These are phyloP conservation scores for Uropsilus gracilis DNA, from an alignment of 2,113 vertebrate species.

Conservation along the genomic window DNA sequence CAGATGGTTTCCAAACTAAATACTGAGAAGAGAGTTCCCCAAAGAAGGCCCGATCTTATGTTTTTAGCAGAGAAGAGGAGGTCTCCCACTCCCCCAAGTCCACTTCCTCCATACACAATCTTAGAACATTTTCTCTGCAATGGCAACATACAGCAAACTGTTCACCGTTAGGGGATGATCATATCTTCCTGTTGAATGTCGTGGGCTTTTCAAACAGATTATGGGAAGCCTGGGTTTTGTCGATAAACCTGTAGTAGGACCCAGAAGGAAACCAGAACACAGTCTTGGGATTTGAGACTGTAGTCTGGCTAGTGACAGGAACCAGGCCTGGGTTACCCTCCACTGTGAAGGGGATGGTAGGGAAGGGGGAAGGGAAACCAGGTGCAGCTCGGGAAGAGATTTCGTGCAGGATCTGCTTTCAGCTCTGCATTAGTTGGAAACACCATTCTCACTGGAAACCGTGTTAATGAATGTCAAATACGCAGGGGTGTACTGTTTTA, in stretches of 20 bases:
- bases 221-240: conserved; percentile 53
- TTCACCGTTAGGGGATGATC: background rate
- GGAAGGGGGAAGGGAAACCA: conserved; percentile 74
- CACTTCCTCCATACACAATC: background rate
- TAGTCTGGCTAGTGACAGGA: conserved; percentile 80
- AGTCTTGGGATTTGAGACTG: conserved; percentile 68
- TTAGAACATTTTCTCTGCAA: background rate
- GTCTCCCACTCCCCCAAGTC: background rate
- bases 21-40: conserved; percentile 19
- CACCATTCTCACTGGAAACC: conserved; percentile 13
- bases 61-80: conserved; percentile 48
- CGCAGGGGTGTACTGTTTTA: background rate
- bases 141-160: conserved; percentile 57
- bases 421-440: background rate
- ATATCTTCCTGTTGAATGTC: conserved; percentile 44
- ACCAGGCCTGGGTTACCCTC: conserved; percentile 71
- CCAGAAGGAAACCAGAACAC: conserved; percentile 81
- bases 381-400: conserved; percentile 73
- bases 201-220: conserved; percentile 66
- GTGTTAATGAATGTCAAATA: background rate
- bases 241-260: conserved; percentile 73
- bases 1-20: conserved; percentile 61
- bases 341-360: conserved; percentile 60
- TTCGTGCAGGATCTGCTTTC: background rate
- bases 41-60: background rate